Conservation (phyloP, 2,888 invertebrate species). For the Ditylenchus weischeri region DNA sequence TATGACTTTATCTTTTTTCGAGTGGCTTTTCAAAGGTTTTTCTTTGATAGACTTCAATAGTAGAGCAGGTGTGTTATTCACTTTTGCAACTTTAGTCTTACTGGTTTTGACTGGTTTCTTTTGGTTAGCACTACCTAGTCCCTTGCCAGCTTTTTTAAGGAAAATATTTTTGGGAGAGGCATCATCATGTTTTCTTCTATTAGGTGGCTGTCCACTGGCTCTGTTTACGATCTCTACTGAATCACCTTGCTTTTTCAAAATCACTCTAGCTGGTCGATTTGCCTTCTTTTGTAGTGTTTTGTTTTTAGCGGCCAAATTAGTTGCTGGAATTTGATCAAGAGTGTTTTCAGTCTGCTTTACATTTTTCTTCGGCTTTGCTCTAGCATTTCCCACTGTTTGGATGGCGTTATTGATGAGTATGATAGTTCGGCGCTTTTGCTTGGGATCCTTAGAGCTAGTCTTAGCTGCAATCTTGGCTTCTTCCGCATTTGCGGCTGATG, state of each 20-base stretch:
- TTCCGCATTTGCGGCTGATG: not conserved
- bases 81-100: no score
- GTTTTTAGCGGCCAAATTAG: not conserved
- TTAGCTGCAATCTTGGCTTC: not conserved
- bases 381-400: not conserved
- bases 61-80: no score
- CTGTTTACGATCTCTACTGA: not conserved
- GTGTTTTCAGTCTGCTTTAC: no score
- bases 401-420: slow-evolving; percentile 2
- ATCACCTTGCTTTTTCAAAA: not conserved
- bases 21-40: no score
- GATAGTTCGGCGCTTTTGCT: not conserved
- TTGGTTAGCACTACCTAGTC: no score
- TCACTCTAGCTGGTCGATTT: not conserved
- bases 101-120: no score
- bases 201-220: not conserved
- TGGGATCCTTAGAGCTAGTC: not conserved
- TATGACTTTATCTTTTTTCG: no score
- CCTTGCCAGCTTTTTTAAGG: no score
- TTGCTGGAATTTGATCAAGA: not conserved
- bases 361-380: not conserved
- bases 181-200: not conserved
- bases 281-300: not conserved
- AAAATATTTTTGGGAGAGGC: not conserved
- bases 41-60: no score